Evolutionary conservation across 2,888 invertebrate genomes (phyloP).

Genomic region (Melitaea athalia): DNA sequence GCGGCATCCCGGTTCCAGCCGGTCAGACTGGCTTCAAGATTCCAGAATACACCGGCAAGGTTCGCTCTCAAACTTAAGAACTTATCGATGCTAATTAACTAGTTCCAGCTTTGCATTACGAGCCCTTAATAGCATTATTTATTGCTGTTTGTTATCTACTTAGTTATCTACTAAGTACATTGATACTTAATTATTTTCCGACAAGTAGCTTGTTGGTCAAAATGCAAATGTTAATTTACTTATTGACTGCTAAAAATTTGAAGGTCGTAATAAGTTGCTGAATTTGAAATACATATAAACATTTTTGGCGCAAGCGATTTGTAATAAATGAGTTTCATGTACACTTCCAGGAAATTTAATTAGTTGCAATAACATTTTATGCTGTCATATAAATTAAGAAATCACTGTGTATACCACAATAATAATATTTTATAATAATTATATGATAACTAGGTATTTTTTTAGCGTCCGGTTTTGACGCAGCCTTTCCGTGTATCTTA

Average conservation of each 20-base stretch:
- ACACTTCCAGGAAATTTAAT: neutral
- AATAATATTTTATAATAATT: neutral
- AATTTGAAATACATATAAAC: neutral
- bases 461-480: constrained; percentile 9
- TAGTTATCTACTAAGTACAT: constrained; percentile 7
- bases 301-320: neutral
- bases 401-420: neutral
- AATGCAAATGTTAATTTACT: neutral
- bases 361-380: neutral
- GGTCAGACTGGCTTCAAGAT: constrained; percentile 71
- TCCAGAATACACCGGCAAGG: constrained; percentile 70
- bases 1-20: constrained; percentile 53
- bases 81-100: constrained; percentile 50
- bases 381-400: neutral
- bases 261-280: neutral
- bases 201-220: neutral
- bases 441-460: constrained; percentile 9
- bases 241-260: neutral
- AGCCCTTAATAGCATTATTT: constrained; percentile 25
- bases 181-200: constrained; percentile 3
- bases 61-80: constrained; percentile 72
- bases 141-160: constrained; percentile 5
- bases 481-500: constrained; percentile 14
- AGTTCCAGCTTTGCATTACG: constrained; percentile 22
- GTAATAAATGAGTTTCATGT: neutral